These are phyloP conservation scores for Pyrrhia umbra DNA, from an alignment of 2,888 invertebrate genomes.

Conservation along the genomic window DNA sequence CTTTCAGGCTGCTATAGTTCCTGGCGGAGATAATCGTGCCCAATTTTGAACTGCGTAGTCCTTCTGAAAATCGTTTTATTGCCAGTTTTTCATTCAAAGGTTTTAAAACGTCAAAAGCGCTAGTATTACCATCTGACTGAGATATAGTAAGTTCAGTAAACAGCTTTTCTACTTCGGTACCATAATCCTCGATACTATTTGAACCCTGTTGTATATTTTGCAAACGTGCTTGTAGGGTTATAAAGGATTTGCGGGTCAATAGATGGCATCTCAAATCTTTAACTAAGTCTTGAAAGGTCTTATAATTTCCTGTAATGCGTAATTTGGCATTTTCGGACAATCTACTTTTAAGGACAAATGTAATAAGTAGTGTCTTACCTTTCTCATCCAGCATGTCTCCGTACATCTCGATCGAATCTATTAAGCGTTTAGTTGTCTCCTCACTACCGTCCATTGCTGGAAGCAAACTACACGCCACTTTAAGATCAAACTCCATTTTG, in stretches of 20 bases:
- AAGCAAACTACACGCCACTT: conserved; percentile 14
- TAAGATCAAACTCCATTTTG: conserved; percentile 8
- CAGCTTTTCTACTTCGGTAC: background rate
- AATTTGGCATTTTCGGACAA: background rate
- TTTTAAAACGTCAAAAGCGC: background rate
- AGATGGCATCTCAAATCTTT: background rate
- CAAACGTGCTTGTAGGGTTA: background rate
- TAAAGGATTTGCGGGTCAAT: conserved; percentile 2
- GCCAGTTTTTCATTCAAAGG: conserved; percentile 6
- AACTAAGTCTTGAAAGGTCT: background rate
- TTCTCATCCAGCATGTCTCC: conserved; percentile 3
- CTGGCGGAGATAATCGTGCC: conserved; percentile 23
- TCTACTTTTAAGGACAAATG: background rate
- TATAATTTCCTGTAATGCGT: background rate
- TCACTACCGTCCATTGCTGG: conserved; percentile 14
- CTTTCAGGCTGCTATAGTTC: conserved; percentile 14
- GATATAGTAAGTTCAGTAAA: background rate
- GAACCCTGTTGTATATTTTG: conserved; percentile 6
- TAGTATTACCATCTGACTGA: background rate
- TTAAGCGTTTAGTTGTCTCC: conserved; percentile 6
- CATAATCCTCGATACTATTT: background rate
- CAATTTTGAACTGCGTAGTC: conserved; percentile 3
- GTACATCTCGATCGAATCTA: conserved; percentile 1
- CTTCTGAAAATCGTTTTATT: conserved; percentile 16
- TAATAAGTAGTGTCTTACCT: conserved; percentile 1